Percentiles rank a stretch among this genome's conserved stretches.
Conservation (phyloP, 2,113 vertebrate genomes). For the Turdus rufiventris region DNA sequence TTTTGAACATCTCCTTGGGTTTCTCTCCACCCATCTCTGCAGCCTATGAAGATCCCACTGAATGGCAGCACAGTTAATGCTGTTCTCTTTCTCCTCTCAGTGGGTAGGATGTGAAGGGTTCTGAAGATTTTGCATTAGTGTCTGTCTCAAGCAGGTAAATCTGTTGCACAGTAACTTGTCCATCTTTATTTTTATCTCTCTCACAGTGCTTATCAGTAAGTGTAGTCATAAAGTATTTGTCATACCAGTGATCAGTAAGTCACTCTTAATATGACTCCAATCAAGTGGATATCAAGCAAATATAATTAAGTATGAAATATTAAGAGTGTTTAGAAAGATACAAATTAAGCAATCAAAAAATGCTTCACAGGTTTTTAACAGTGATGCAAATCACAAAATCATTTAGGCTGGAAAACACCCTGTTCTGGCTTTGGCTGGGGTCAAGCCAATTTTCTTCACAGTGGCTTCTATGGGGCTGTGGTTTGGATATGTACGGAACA, state of each 20-base stretch:
- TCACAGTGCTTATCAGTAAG: not conserved
- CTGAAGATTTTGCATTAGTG: not conserved
- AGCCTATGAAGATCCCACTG: not conserved
- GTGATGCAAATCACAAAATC: not conserved
- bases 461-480: not conserved
- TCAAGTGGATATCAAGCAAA: not conserved
- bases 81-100: not conserved
- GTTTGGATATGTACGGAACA: not conserved
- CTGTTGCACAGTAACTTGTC: not conserved
- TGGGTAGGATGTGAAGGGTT: not conserved
- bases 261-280: not conserved
- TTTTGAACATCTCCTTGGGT: not conserved
- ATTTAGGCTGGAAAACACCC: not conserved
- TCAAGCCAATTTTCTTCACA: not conserved
- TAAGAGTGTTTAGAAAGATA: not conserved
- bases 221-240: not conserved
- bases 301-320: not conserved
- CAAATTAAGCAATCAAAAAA: not conserved
- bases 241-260: not conserved
- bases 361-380: not conserved
- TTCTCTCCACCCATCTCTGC: not conserved
- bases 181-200: not conserved
- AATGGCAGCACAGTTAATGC: not conserved
- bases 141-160: not conserved
- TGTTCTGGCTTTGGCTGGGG: not conserved